Percentiles rank a stretch among this genome's conserved stretches.
Conservation (phyloP, 2,888 invertebrate species). For the Drosophila kokeensis region DNA sequence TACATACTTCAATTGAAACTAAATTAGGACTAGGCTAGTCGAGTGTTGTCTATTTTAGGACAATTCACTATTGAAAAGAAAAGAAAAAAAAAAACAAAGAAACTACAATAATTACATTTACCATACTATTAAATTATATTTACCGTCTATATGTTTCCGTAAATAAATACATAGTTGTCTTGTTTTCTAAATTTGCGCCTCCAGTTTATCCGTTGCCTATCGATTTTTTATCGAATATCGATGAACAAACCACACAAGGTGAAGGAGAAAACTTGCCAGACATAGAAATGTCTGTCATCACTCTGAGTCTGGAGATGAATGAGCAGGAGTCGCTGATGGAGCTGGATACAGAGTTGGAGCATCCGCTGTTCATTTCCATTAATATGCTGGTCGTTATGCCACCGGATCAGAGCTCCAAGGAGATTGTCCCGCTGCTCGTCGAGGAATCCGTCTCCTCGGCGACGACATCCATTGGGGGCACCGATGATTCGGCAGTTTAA, state of each 20-base stretch:
- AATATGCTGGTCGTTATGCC: constrained; percentile 89
- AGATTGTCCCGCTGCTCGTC: constrained; percentile 62
- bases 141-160: constrained; percentile 44
- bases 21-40: constrained; percentile 39
- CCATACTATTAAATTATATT: constrained; percentile 39
- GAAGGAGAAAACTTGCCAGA: background rate
- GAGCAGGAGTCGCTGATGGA: constrained; percentile 87
- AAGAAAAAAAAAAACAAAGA: constrained; percentile 10
- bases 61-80: constrained; percentile 44
- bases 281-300: constrained; percentile 67
- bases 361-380: constrained; percentile 89
- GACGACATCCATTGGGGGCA: constrained; percentile 77
- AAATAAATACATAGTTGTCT: constrained; percentile 59
- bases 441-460: constrained; percentile 62
- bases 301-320: constrained; percentile 87
- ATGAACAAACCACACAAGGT: background rate
- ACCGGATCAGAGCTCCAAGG: constrained; percentile 80
- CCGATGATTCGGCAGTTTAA: constrained; percentile 79
- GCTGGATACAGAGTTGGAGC: constrained; percentile 87
- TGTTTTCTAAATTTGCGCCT: constrained; percentile 40
- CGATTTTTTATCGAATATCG: background rate
- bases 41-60: constrained; percentile 54
- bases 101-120: constrained; percentile 57
- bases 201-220: background rate
- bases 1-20: constrained; percentile 32